Conservation (phyloP, 2,113 vertebrate genomes). For the Tragelaphus imberbis region DNA sequence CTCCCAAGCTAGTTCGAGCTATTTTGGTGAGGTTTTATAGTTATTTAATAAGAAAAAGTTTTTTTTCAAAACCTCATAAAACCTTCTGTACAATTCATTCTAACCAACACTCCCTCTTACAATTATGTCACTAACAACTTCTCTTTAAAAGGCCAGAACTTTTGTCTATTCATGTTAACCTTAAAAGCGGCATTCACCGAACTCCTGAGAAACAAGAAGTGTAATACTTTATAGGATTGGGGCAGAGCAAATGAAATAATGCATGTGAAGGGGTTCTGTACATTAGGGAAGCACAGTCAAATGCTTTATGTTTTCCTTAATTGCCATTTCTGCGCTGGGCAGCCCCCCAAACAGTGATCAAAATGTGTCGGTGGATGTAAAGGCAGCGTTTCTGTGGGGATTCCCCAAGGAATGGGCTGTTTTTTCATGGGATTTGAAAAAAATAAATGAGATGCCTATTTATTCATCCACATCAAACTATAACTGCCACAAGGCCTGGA, state of each 20-base stretch:
- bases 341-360: not conserved
- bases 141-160: constrained; percentile 45
- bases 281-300: not conserved
- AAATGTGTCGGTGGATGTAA: not conserved
- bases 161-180: constrained; percentile 59
- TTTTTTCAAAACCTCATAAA: constrained; percentile 53
- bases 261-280: not conserved
- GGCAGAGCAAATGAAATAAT: not conserved
- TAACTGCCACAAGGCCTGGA: not conserved
- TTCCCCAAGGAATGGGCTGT: not conserved
- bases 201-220: not conserved
- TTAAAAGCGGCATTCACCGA: constrained; percentile 53
- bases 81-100: constrained; percentile 34
- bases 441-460: not conserved
- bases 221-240: not conserved
- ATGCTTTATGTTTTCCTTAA: not conserved
- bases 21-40: constrained; percentile 60
- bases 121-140: constrained; percentile 59
- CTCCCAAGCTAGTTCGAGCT: constrained; percentile 45
- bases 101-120: not conserved
- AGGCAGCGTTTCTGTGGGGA: not conserved
- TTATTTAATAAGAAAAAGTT: constrained; percentile 59
- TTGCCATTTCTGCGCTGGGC: not conserved
- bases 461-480: not conserved
- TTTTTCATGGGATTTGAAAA: not conserved